Evolutionary conservation across 2,797 vertebrate genomes (phyloP), one percentile per base, ranked within the genome.

Genomic region (Channa striata): DNA sequence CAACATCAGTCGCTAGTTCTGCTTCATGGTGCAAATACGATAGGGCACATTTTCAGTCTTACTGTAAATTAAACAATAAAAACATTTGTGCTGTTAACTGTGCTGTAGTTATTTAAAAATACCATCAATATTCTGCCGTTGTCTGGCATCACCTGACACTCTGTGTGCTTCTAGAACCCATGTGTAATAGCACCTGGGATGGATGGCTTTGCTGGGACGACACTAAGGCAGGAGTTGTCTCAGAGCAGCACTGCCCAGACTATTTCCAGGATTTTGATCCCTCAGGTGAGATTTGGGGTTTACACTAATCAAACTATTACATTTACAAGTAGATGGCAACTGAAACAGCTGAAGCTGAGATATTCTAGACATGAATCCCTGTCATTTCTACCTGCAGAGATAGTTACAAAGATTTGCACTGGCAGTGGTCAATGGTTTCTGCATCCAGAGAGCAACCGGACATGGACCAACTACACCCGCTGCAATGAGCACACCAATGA

Each of bases 141-240:
- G n/a, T 14, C 16, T 16, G 11, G 34, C 36, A 37, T 2, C 11
- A 17, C 0, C n/a, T 70, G 16, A 54, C 12, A n/a, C 11, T 48
- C 9, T 50, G 25, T 82, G 10, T 65, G 34, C 0, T 77, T 71
- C 64, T 14, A 94, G 96, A 94, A 68, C 73, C 91, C n/a, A 82
- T 94, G 86, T 99, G 98, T 89, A 98, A 96, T 81, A 94, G 96
- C 30, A 99, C 98, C 0, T 99, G 98, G 98, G 98, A 99, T 8
- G 98, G 98, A 2, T 99, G 98, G 98, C 74, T 99, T 69, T 99
- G 98, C 69, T 99, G 98, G 98, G 96, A 95, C 0, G 96, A 98
- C 64, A 95, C 95, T 0, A 86, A 86, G 0, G 93, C 95, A 0
- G 97, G 97, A 19, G 77, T 95, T 0, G 90, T 90, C 11, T 93